phyloP scores from a whole-genome alignment of 1,140 invertebrate genomes.

The Druon quercuslanigerum region DNA sequence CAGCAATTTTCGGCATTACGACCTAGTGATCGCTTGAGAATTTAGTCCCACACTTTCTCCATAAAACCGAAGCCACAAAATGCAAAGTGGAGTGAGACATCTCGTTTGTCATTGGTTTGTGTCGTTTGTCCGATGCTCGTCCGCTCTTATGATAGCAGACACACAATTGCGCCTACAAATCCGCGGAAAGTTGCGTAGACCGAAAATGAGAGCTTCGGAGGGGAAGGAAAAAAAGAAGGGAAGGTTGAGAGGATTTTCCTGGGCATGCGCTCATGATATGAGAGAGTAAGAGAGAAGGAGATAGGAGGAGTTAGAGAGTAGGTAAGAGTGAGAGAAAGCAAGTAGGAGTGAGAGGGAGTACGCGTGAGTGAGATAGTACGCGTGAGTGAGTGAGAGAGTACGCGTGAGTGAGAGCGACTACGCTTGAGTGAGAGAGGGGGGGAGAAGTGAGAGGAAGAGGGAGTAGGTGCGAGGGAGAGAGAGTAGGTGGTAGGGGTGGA shows the following conservation, averaged over 20 bases:
- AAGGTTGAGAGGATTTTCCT: slow-evolving; percentile 29
- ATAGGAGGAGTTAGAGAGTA: slow-evolving; percentile 22
- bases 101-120: too few species aligned
- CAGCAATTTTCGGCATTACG: too few species aligned
- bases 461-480: slow-evolving; percentile 44
- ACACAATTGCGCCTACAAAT: slow-evolving; percentile 37
- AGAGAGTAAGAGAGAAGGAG: slow-evolving; percentile 15
- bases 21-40: too few species aligned
- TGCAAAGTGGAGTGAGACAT: too few species aligned
- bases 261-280: slow-evolving; percentile 30
- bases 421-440: slow-evolving; percentile 27
- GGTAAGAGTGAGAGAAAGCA: slow-evolving; percentile 8
- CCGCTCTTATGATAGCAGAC: too few species aligned
- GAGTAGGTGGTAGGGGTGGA: slow-evolving; percentile 49
- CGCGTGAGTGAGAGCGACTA: not conserved
- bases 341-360: not conserved
- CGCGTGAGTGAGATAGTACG: not conserved
- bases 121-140: too few species aligned
- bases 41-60: too few species aligned
- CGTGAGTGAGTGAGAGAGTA: slow-evolving; percentile 15
- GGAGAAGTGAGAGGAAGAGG: slow-evolving; percentile 42
- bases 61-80: too few species aligned
- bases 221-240: slow-evolving; percentile 42
- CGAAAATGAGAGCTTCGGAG: slow-evolving; percentile 50
- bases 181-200: slow-evolving; percentile 42